Conservation (phyloP, 2,797 vertebrate species). For the Distichodus sexfasciatus region DNA sequence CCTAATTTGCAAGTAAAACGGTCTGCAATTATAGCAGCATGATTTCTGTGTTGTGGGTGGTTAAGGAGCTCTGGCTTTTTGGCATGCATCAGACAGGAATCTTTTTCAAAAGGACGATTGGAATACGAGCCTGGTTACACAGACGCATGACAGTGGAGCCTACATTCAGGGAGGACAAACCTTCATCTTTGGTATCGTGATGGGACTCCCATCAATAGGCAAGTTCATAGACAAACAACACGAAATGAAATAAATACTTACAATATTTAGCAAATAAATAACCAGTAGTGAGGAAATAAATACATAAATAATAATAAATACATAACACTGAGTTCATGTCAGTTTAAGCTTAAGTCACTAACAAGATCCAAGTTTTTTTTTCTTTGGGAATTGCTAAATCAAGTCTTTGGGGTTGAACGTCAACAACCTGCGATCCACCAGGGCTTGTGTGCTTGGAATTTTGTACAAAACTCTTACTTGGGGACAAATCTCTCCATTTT, state of each 20-base stretch:
- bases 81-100: slow-evolving; percentile 28
- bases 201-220: slow-evolving; percentile 80
- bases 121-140: slow-evolving; percentile 30
- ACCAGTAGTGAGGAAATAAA: slow-evolving; percentile 61
- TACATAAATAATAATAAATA: slow-evolving; percentile 72
- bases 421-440: slow-evolving; percentile 62
- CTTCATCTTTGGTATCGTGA: slow-evolving; percentile 83
- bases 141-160: slow-evolving; percentile 37
- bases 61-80: slow-evolving; percentile 36
- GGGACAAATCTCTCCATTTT: slow-evolving; percentile 70
- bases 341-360: slow-evolving; percentile 47
- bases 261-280: slow-evolving; percentile 79
- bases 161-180: slow-evolving; percentile 80
- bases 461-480: slow-evolving; percentile 76
- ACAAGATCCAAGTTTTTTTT: slow-evolving; percentile 15
- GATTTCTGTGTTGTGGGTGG: slow-evolving; percentile 20
- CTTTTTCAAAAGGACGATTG: slow-evolving; percentile 10
- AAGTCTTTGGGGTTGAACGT: slow-evolving; percentile 33
- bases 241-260: slow-evolving; percentile 79
- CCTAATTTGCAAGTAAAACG: slow-evolving; percentile 2
- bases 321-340: slow-evolving; percentile 63
- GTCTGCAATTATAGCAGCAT: no score
- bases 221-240: slow-evolving; percentile 77
- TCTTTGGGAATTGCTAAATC: slow-evolving; percentile 19
- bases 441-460: slow-evolving; percentile 79